Base-by-base conservation (phyloP, 2,113 vertebrate genomes). In the Microtus montanus region DNA sequence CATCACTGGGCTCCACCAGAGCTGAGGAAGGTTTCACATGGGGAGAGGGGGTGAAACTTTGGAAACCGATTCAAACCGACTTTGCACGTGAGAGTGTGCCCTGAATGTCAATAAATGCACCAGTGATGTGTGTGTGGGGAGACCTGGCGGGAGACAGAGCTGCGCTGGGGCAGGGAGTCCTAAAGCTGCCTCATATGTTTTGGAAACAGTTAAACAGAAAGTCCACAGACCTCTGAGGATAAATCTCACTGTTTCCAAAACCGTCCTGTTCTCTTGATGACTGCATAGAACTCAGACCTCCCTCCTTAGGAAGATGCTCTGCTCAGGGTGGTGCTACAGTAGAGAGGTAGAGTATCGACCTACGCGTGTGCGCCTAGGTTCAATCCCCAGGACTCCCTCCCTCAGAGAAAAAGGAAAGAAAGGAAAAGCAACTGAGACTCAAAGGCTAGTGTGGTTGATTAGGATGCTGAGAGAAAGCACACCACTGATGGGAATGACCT, bases 161-260 rank as follows among this genome's bases (percentile, higher is more conserved):
- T 66, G 61, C 17, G 38, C 14, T 2, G 8, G 22, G 19, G n/a
- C 33, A n/a, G 20, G 22, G 20, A 71, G 13, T 24, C 41, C 63
- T 28, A 78, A 78, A 64, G 12, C 85, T 17, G 15, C 7, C n/a
- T n/a, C 20, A 35, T 15, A 70, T 85, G 14, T 73, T 73, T 70
- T 89, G 35, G 41, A 95, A 85, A 38, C 33, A 90, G 86, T 54
- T 28, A 83, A 90, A 87, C 5, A 77, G 44, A 54, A 87, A 71
- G 52, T 92, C 88, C 30, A 38, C 38, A 88, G 75, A 71, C 12
- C 30, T 92, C 33, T 26, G 79, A 71, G 58, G 38, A 38, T 64
- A 73, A 83, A 47, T 49, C 74, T 91, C 64, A 26, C 19, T 52
- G 35, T 68, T 64, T 77, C 30, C 22, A 70, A 78, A 63, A 73